Percentiles rank a stretch among this genome's conserved stretches.
phyloP scores from a whole-genome alignment of 1,140 invertebrate species.

The Stenopsyche tienmushanensis region DNA sequence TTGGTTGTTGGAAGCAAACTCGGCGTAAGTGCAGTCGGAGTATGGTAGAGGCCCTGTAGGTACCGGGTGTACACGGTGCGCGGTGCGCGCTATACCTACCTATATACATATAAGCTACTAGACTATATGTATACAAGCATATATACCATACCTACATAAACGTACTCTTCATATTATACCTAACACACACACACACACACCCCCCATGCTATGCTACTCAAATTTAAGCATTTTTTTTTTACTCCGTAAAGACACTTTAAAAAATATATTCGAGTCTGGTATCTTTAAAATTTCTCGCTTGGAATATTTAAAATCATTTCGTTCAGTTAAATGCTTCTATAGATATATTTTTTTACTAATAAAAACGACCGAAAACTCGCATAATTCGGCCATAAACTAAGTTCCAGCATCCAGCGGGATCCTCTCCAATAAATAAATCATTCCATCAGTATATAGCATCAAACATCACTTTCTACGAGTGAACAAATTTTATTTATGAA shows the following conservation, averaged over 20 bases:
- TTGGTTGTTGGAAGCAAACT: constrained; percentile 14
- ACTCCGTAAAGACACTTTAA: neutral
- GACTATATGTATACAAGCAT: neutral
- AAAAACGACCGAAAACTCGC: too few species aligned
- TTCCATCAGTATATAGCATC: too few species aligned
- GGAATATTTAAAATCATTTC: neutral
- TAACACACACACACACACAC: neutral
- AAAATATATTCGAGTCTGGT: too few species aligned
- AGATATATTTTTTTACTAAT: too few species aligned
- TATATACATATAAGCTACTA: neutral
- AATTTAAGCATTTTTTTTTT: neutral
- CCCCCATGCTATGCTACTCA: neutral
- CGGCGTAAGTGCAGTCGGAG: constrained; percentile 19
- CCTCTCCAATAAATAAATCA: too few species aligned
- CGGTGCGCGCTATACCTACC: neutral
- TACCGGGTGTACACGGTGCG: constrained; percentile 29
- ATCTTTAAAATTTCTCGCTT: neutral
- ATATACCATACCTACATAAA: neutral
- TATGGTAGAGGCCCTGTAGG: constrained; percentile 30
- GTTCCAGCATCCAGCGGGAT: too few species aligned
- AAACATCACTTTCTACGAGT: too few species aligned
- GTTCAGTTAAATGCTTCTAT: too few species aligned
- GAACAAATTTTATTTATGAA: too few species aligned
- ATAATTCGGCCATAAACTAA: too few species aligned
- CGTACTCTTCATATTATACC: neutral